Conservation (phyloP, 1,140 invertebrate species). For the Cheumatopsyche charites region DNA sequence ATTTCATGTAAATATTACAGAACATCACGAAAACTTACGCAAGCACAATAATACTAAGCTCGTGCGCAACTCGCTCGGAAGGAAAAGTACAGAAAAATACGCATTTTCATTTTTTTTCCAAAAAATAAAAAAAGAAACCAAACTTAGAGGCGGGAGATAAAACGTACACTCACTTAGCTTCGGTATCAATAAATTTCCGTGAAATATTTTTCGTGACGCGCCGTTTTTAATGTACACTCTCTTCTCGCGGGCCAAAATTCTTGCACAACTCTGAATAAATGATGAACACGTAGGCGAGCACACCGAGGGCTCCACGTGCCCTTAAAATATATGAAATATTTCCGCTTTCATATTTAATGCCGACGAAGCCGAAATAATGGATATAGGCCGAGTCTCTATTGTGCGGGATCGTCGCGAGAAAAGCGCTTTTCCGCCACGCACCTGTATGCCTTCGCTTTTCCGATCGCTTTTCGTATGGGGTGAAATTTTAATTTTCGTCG, state of each 20-base stretch:
- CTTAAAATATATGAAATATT: slow-evolving; percentile 19
- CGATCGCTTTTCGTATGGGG: too few relatives aligned
- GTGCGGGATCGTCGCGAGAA: too few relatives aligned
- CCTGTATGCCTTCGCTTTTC: too few relatives aligned
- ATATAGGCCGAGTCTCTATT: neutral
- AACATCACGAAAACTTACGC: too few relatives aligned
- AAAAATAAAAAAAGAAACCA: too few relatives aligned
- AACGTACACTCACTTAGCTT: neutral
- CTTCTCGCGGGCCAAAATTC: slow-evolving; percentile 11
- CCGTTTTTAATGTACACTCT: slow-evolving; percentile 28
- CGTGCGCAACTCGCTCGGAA: too few relatives aligned
- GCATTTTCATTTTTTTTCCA: too few relatives aligned
- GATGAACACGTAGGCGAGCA: slow-evolving; percentile 22
- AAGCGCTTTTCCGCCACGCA: too few relatives aligned
- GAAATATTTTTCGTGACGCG: slow-evolving; percentile 15
- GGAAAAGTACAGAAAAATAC: too few relatives aligned
- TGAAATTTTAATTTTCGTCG: too few relatives aligned
- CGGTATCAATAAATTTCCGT: slow-evolving; percentile 2
- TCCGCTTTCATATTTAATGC: slow-evolving; percentile 13
- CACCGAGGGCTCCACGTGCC: neutral
- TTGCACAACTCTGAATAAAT: slow-evolving; percentile 33
- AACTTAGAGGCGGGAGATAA: neutral
- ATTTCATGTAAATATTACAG: too few relatives aligned
- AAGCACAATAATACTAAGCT: too few relatives aligned
- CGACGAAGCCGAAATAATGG: neutral